Conservation (phyloP, 2,888 invertebrate species). For the Phytoseiulus persimilis region DNA sequence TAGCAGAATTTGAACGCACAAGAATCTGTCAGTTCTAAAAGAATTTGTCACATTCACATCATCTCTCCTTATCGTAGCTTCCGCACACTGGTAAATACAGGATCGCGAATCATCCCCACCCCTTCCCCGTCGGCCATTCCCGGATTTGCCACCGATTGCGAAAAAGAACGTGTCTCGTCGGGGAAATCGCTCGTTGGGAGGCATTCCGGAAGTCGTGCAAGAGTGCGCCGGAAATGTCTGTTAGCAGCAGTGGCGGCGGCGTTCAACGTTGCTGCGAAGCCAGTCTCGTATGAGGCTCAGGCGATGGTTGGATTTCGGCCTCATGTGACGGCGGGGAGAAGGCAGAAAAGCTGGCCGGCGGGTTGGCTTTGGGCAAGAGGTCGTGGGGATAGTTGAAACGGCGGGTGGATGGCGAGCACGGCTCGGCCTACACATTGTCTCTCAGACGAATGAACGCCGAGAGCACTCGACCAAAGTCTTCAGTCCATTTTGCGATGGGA, state of each 20-base stretch:
- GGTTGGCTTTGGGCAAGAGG: neutral
- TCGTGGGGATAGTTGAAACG: too few species aligned
- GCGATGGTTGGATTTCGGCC: neutral
- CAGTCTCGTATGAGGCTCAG: neutral
- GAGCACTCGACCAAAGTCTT: neutral
- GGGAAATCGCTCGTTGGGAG: neutral
- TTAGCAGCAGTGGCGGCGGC: constrained; percentile 10
- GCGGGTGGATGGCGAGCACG: neutral
- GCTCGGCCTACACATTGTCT: neutral
- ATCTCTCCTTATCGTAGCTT: too few species aligned
- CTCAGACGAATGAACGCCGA: neutral
- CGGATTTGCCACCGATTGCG: too few species aligned
- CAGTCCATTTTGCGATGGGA: neutral
- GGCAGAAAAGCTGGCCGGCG: neutral
- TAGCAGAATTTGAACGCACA: too few species aligned
- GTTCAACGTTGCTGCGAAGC: neutral
- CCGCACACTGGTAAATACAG: too few species aligned
- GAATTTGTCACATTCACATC: too few species aligned
- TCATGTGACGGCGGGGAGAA: neutral
- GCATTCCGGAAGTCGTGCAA: neutral
- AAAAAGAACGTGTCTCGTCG: neutral
- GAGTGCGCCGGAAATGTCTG: constrained; percentile 14
- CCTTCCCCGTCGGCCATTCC: too few species aligned
- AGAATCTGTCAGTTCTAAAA: too few species aligned
- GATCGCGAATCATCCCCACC: too few species aligned